Evolutionary conservation across 2,797 vertebrate species (phyloP).

Genomic region (Peromyscus nudipes): DNA sequence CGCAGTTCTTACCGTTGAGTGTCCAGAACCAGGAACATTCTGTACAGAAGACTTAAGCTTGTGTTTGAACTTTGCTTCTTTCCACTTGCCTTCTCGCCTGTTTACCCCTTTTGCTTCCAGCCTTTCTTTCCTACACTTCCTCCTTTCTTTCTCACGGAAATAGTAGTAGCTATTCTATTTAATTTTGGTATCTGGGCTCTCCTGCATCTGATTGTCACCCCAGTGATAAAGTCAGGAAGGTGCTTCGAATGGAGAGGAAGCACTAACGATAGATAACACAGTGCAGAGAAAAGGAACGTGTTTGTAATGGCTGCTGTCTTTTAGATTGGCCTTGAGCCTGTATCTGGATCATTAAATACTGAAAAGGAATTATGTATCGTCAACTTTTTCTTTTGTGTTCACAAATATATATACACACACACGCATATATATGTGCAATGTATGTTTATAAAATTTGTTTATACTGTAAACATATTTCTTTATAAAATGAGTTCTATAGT

Average conservation of each 20-base stretch:
- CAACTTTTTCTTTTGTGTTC: slow-evolving; percentile 72
- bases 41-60: not conserved
- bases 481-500: slow-evolving; percentile 66
- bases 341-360: slow-evolving; percentile 42
- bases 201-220: not conserved
- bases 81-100: not conserved
- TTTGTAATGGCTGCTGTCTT: slow-evolving; percentile 18
- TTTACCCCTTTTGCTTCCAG: not conserved
- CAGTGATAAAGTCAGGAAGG: not conserved
- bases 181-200: slow-evolving; percentile 23
- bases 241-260: slow-evolving; percentile 10
- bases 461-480: slow-evolving; percentile 28
- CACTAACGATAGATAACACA: slow-evolving; percentile 5
- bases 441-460: slow-evolving; percentile 31
- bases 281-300: slow-evolving; percentile 43
- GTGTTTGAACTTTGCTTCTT: not conserved
- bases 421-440: no score
- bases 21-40: not conserved
- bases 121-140: slow-evolving; percentile 2
- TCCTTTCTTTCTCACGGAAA: not conserved
- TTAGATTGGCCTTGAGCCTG: slow-evolving; percentile 46
- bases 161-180: slow-evolving; percentile 49
- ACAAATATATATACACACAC: not conserved
- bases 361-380: slow-evolving; percentile 39
- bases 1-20: not conserved